These are phyloP conservation scores for Drymodes brunneopygia DNA, from an alignment of 2,113 vertebrate genomes.

Conservation along the genomic window DNA sequence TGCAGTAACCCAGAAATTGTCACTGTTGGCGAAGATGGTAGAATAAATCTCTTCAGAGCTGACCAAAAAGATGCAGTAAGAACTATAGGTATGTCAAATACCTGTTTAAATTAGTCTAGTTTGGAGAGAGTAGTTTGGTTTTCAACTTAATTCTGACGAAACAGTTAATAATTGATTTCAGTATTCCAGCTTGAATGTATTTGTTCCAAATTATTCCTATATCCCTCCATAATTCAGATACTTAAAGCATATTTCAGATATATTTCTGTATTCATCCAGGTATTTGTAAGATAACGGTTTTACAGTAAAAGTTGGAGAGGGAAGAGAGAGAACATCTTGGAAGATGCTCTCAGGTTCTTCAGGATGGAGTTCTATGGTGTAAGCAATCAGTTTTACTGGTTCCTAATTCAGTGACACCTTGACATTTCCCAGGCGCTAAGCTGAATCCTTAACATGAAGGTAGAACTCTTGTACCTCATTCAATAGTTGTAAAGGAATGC, in stretches of 20 bases:
- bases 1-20: conserved; percentile 92
- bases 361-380: not conserved
- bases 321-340: not conserved
- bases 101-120: not conserved
- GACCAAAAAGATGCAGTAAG: conserved; percentile 83
- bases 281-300: not conserved
- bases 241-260: not conserved
- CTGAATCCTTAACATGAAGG: not conserved
- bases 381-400: not conserved
- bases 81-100: conserved; percentile 79
- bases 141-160: not conserved
- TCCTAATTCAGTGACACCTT: not conserved
- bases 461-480: not conserved
- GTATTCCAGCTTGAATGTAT: not conserved
- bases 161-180: not conserved
- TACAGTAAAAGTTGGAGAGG: not conserved
- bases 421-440: not conserved
- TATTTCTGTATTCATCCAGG: not conserved
- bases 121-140: not conserved
- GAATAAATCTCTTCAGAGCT: conserved; percentile 86
- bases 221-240: not conserved
- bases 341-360: not conserved
- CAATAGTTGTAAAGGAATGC: not conserved
- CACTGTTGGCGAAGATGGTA: conserved; percentile 91
- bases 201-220: not conserved